A percentile compares a stretch with the other conserved stretches of the same genome.
These are phyloP conservation scores for Drosophila quinaria DNA, from an alignment of 2,888 invertebrate species.

Conservation along the genomic window DNA sequence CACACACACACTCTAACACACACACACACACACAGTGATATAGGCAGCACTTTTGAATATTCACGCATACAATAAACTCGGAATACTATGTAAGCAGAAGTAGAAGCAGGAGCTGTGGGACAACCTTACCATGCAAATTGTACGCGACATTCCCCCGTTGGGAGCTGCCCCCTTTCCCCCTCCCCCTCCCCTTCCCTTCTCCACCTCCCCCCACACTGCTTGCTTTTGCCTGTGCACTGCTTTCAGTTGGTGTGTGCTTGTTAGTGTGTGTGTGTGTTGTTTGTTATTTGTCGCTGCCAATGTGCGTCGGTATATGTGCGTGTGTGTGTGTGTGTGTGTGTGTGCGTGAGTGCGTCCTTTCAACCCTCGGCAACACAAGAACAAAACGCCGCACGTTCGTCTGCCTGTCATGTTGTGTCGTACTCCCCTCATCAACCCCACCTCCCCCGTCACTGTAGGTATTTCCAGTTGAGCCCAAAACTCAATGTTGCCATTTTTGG, in stretches of 20 bases:
- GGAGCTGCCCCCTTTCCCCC: conserved; percentile 41
- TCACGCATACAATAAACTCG: conserved; percentile 81
- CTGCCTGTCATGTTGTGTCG: conserved; percentile 54
- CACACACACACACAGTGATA: conserved; percentile 34
- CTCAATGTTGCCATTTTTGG: conserved; percentile 53
- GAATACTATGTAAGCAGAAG: conserved; percentile 40
- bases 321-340: conserved; percentile 9
- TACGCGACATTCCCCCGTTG: conserved; percentile 66
- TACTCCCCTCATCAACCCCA: conserved; percentile 2
- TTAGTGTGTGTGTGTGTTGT: conserved; percentile 4
- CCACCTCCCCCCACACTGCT: conserved; percentile 40
- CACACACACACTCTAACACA: conserved; percentile 27
- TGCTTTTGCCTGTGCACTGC: conserved; percentile 39
- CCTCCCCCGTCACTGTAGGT: conserved; percentile 27
- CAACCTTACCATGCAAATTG: conserved; percentile 65
- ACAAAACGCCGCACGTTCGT: conserved; percentile 58
- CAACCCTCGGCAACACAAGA: conserved; percentile 46
- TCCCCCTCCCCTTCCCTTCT: background rate
- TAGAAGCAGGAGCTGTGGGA: conserved; percentile 19
- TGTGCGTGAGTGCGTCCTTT: conserved; percentile 49
- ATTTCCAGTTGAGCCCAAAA: conserved; percentile 53
- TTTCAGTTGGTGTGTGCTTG: conserved; percentile 14
- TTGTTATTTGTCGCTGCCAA: conserved; percentile 19
- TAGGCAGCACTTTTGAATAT: conserved; percentile 73
- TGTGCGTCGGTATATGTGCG: conserved; percentile 16